Conservation (phyloP, 23 tunicate species). For the Trididemnum miniatum region DNA sequence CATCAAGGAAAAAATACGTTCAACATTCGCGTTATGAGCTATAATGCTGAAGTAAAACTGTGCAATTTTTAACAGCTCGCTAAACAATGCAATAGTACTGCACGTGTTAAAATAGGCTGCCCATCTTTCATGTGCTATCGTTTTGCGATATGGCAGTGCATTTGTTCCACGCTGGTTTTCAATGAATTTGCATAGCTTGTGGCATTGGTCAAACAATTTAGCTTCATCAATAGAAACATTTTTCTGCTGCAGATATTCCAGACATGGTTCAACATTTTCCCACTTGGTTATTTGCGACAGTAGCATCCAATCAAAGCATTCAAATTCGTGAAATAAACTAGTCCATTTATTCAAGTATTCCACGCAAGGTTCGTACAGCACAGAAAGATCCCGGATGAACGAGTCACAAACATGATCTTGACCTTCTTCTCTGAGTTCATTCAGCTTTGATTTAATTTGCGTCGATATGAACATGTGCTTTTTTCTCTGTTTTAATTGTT, state of each 20-base stretch:
- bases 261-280: neutral
- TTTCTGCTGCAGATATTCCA: conserved; percentile 29
- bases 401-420: neutral
- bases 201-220: conserved; percentile 9
- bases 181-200: neutral
- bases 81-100: neutral
- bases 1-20: neutral
- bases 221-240: neutral
- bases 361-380: neutral
- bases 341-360: neutral
- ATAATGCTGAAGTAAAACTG: neutral
- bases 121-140: conserved; percentile 24
- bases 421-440: neutral
- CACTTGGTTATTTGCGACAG: neutral
- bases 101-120: neutral
- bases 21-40: neutral
- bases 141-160: neutral
- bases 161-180: neutral
- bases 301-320: neutral
- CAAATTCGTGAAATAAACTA: neutral
- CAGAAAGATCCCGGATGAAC: neutral
- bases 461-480: neutral
- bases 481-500: neutral
- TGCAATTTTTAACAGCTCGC: neutral
- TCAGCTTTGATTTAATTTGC: neutral